Evolutionary conservation across 2,797 vertebrate species (phyloP).

Genomic region (Calcarius lapponicus): DNA sequence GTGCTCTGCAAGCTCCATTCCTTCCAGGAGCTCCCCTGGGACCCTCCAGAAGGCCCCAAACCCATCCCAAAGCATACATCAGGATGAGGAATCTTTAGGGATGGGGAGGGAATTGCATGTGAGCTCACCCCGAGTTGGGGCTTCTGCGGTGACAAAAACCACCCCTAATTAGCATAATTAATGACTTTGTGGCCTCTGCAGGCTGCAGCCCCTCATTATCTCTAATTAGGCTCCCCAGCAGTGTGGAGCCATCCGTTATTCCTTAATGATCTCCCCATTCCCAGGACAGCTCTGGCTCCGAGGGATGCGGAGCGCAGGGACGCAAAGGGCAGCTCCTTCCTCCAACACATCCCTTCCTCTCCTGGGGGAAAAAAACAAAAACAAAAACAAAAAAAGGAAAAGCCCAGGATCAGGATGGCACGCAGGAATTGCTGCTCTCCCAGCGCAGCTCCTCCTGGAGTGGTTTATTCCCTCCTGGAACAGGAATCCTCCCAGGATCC

Average conservation of each 20-base stretch:
- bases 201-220: conserved; percentile 23
- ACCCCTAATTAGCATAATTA: conserved; percentile 39
- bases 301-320: background rate
- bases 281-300: background rate
- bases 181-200: background rate
- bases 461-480: background rate
- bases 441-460: background rate
- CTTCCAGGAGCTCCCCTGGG: background rate
- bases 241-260: conserved; percentile 11
- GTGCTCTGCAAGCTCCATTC: background rate
- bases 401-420: background rate
- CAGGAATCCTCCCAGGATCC: background rate
- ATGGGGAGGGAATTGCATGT: fast-evolving
- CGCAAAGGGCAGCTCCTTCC: conserved; percentile 11
- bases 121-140: background rate
- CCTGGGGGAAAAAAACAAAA: fast-evolving
- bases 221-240: conserved; percentile 53
- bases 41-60: too few relatives aligned
- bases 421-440: background rate
- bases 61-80: too few relatives aligned
- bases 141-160: background rate
- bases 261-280: conserved; percentile 49
- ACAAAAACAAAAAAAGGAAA: background rate
- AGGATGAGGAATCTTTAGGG: background rate
- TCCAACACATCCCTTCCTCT: background rate